Evolutionary conservation across 35 echinoderm and acorn worm genomes (phyloP), one percentile per base, ranked within the genome.

Genomic region (Lytechinus variegatus): DNA sequence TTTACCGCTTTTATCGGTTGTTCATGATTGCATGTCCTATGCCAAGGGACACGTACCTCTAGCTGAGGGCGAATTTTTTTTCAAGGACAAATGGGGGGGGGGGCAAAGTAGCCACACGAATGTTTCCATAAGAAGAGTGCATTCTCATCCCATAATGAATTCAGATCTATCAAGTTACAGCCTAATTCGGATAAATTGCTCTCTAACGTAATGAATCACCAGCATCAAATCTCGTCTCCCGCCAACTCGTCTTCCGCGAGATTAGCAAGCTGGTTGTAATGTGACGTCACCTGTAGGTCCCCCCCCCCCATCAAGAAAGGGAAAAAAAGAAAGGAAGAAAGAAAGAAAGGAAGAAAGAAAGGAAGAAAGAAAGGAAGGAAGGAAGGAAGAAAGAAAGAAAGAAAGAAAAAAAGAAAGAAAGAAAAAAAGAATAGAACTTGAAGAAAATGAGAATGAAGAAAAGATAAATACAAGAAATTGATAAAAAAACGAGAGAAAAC

Each of bases 161-260:
- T 79, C 66, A 79, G 66, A 79, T 79, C 33, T 44, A 79, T 79
- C 19, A 79, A 79, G 66, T 79, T 79, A 79, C 66, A n/a, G 6
- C 66, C 66, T 19, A 79, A 79, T 79, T 79, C 66, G n/a, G 66
- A 79, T 79, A 79, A 79, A 79, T 79, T 79, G 66, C 66, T 79
- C 66, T 79, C 66, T 24, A 79, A 79, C 66, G 66, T 79, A 21
- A 79, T 79, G 66, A 79, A 79, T 79, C 66, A 79, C 66, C 66
- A 24, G 66, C 14, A 19, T 11, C 4, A n/a, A 24, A 79, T 79
- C 33, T 44, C 66, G 19, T 79, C 66, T 79, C 66, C 21, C 66
- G 66, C 4, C 66, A 79, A 79, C 19, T 79, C 66, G 66, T 79
- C n/a, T 79, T 79, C 21, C 21, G 66, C 66, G 19, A 79, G 33